phyloP scores from a whole-genome alignment of 1,140 invertebrate genomes.

The Magallana gigas region DNA sequence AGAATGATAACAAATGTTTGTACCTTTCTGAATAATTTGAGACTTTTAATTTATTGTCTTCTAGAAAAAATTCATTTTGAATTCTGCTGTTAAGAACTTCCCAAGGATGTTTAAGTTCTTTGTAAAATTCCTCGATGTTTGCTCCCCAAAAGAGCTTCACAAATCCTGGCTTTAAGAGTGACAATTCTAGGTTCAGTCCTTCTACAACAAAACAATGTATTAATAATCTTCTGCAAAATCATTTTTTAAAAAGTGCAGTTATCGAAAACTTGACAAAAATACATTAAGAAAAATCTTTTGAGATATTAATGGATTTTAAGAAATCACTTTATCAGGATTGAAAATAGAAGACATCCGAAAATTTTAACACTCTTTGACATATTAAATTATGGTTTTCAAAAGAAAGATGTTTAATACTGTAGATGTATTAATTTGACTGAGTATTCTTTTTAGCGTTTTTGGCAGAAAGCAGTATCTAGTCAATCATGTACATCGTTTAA shows the following conservation, averaged over 20 bases:
- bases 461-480: no score
- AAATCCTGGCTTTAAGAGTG: constrained; percentile 25
- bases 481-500: no score
- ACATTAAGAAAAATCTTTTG: not conserved
- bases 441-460: not conserved
- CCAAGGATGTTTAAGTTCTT: constrained; percentile 43
- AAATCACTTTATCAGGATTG: not conserved
- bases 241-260: not conserved
- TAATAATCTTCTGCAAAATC: not conserved
- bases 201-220: not conserved
- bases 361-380: not conserved
- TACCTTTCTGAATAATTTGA: constrained; percentile 11
- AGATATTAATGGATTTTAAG: not conserved
- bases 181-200: constrained; percentile 10
- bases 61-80: constrained; percentile 8
- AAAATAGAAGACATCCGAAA: no score
- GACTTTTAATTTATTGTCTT: not conserved
- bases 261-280: not conserved
- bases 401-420: not conserved
- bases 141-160: constrained; percentile 43
- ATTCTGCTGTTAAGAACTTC: not conserved
- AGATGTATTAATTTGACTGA: not conserved
- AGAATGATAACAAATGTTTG: not conserved
- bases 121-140: constrained; percentile 44
- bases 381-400: no score